These are phyloP conservation scores for Odontamblyopus lacepedii DNA, from an alignment of 2,797 vertebrate genomes.

Conservation along the genomic window DNA sequence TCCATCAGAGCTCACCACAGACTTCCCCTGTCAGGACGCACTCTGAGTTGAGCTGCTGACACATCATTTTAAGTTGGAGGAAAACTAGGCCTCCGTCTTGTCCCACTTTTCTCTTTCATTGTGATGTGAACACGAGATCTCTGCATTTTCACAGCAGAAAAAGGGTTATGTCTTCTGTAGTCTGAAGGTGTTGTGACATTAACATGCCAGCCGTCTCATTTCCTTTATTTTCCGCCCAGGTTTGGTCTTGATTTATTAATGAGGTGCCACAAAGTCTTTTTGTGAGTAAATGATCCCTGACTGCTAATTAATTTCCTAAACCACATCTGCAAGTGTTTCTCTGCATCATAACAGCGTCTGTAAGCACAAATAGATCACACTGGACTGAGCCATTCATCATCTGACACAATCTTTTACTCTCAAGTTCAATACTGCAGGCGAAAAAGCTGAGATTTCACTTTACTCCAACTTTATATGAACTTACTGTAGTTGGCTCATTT, in stretches of 20 bases:
- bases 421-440: background rate
- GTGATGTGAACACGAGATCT: conserved; percentile 6
- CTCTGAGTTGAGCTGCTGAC: conserved; percentile 26
- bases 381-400: conserved; percentile 11
- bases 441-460: background rate
- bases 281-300: conserved; percentile 10
- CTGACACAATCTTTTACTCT: conserved; percentile 8
- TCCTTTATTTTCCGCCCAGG: background rate
- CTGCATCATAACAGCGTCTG: conserved; percentile 2
- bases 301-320: conserved; percentile 11
- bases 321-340: conserved; percentile 4
- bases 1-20: conserved; percentile 33
- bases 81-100: conserved; percentile 25
- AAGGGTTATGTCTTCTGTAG: background rate
- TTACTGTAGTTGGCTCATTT: background rate
- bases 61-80: conserved; percentile 25
- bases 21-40: conserved; percentile 24
- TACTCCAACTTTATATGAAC: background rate
- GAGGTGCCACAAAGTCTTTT: conserved; percentile 1
- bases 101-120: conserved; percentile 17
- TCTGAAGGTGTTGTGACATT: conserved; percentile 6
- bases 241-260: conserved; percentile 5
- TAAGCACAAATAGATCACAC: conserved; percentile 9
- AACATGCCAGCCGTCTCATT: conserved; percentile 2
- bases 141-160: background rate